Evolutionary conservation across 1,140 invertebrate genomes (phyloP), one percentile per base, ranked within the genome.

Genomic region (Macrosteles quadrilineatus): DNA sequence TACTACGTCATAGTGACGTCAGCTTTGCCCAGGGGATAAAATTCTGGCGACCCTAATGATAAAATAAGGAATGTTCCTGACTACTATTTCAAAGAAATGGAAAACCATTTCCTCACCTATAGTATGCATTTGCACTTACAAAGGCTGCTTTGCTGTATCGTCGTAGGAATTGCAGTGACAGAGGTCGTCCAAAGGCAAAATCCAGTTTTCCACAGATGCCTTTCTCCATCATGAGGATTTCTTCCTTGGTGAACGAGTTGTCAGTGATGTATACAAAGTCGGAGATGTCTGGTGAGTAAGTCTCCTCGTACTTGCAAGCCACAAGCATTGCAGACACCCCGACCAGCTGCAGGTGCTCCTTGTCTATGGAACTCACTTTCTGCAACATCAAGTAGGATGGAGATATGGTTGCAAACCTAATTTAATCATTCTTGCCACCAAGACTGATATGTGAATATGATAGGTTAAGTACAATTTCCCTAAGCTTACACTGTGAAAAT

Each of bases 291-390:
- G 96, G 95, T 3, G 91, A 86, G 76, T 92, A 95, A 77, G 97
- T 93, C 83, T 99, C 97, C 82, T 98, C 97, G 77, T 96, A 98
- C 80, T 98, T 99, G 74, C 90, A 89, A 12, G 97, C 95, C 69
- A 98, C 89, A 73, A 96, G 91, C 86, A 98, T 88, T 0, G 94
- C 90, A 1, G 95, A 90, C 0, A 96, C 90, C 0, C 97, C 97
- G 43, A 98, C 93, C 50, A 98, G 82, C 80, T 98, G 97, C 36
- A 98, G 82, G 70, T 88, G 86, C 73, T 86, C 87, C 72, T 87
- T 83, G 72, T 87, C 81, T n/a, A 73, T 50, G 17, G 30, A n/a
- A 14, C 36, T 36, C 17, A 50, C 25, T 71, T 62, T 50, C 66
- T 73, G 23, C 6, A 72, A 76, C n/a, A n/a, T n/a, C n/a, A n/a